phyloP scores from a whole-genome alignment of 2,113 vertebrate genomes.

The Archocentrus centrarchus region DNA sequence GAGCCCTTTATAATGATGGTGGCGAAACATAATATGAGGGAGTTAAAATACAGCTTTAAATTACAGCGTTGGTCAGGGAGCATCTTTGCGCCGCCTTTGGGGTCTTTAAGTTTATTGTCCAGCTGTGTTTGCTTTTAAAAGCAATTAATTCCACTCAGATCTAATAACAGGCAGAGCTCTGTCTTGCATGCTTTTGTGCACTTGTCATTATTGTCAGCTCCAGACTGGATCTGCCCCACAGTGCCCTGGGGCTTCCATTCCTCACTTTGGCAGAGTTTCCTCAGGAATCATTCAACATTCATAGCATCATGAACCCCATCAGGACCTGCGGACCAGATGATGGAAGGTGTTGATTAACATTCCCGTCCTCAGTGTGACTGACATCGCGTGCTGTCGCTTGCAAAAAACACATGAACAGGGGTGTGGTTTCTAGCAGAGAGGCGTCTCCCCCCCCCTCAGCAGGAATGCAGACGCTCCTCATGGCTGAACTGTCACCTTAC shows the following conservation, averaged over 20 bases:
- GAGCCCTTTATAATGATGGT: neutral
- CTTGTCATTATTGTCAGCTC: neutral
- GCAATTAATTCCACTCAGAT: neutral
- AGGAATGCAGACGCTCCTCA: conserved; percentile 51
- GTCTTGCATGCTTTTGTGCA: neutral
- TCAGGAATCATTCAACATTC: neutral
- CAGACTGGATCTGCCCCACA: conserved; percentile 8
- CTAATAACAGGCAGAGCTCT: neutral
- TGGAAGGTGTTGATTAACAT: conserved; percentile 38
- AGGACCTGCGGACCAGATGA: conserved; percentile 36
- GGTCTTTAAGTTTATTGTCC: neutral
- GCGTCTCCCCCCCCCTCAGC: conserved; percentile 32
- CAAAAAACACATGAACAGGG: neutral
- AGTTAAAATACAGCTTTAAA: neutral
- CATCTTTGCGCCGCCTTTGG: rapidly evolving
- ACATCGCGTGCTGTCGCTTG: conserved; percentile 49
- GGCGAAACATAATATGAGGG: neutral
- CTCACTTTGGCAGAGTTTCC: neutral
- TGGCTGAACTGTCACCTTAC: conserved; percentile 33
- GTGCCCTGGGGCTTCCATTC: conserved; percentile 32
- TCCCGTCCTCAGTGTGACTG: conserved; percentile 35
- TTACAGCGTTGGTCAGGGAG: rapidly evolving
- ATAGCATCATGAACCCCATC: conserved; percentile 22
- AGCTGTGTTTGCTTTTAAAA: neutral
- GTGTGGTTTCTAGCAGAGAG: neutral